phyloP scores from a whole-genome alignment of 2,113 vertebrate species.

The Thamnaconus septentrionalis region DNA sequence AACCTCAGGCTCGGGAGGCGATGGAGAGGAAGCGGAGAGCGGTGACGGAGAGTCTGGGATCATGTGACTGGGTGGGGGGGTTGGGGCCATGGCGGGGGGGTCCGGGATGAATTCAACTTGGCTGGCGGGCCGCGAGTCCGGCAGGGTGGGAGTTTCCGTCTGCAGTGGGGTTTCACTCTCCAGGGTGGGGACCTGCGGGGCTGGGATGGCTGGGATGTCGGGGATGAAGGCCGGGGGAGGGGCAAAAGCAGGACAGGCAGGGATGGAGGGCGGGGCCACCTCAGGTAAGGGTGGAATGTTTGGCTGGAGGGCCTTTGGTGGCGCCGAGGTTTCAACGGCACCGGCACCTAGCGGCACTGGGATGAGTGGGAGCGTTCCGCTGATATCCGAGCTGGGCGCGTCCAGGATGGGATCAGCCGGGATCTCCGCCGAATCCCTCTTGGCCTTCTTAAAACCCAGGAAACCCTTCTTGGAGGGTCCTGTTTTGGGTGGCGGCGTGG shows the following conservation, averaged over 20 bases:
- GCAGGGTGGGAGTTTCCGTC: conserved; percentile 26
- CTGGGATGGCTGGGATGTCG: conserved; percentile 7
- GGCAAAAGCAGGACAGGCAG: conserved; percentile 12
- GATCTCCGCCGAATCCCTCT: conserved; percentile 1
- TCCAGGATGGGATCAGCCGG: conserved; percentile 39
- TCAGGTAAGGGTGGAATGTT: conserved; percentile 20
- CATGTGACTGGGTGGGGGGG: not conserved
- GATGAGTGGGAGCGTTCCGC: conserved; percentile 35
- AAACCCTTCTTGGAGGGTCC: conserved; percentile 45
- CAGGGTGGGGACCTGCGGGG: not conserved
- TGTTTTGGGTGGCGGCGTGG: conserved; percentile 39
- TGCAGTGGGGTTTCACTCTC: conserved; percentile 25
- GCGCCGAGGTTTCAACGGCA: not conserved
- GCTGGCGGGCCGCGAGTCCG: conserved; percentile 5
- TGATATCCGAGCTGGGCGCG: not conserved
- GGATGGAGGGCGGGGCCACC: conserved; percentile 8
- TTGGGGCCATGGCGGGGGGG: not conserved
- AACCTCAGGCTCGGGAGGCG: conserved; percentile 12
- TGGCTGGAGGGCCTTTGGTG: conserved; percentile 1
- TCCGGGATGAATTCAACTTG: conserved; percentile 4
- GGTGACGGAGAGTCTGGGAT: not conserved
- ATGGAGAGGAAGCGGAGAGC: conserved; percentile 17
- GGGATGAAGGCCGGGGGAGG: conserved; percentile 32
- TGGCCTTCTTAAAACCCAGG: conserved; percentile 38
- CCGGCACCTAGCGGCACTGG: conserved; percentile 20